These are phyloP conservation scores for Gracilinanus agilis DNA, from an alignment of 2,113 vertebrate species.

Conservation along the genomic window DNA sequence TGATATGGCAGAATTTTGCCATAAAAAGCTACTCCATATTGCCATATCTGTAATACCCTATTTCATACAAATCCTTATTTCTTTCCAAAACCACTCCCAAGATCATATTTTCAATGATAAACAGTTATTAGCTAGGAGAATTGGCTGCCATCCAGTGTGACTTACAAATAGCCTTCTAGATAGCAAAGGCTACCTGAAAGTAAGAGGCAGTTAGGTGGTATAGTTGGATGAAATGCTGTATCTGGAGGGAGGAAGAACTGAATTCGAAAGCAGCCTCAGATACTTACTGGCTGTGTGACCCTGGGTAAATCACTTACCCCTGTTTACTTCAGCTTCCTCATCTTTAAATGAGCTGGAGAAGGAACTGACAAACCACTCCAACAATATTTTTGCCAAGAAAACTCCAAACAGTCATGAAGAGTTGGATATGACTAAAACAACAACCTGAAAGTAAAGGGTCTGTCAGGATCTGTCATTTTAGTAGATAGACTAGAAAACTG, in stretches of 20 bases:
- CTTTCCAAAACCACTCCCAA: neutral
- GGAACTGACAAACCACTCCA: too few relatives aligned
- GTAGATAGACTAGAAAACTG: neutral
- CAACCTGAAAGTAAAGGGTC: neutral
- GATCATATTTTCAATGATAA: neutral
- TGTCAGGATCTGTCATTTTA: neutral
- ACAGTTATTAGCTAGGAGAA: neutral
- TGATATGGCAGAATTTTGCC: neutral
- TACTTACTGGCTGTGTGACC: too few relatives aligned
- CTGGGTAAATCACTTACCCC: too few relatives aligned
- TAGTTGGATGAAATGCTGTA: too few relatives aligned
- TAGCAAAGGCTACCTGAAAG: neutral
- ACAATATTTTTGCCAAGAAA: too few relatives aligned
- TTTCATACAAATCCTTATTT: neutral
- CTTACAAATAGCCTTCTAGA: neutral
- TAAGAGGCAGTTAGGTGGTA: neutral
- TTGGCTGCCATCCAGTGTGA: neutral
- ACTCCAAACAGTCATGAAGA: too few relatives aligned
- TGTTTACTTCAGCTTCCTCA: too few relatives aligned
- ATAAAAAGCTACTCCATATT: neutral
- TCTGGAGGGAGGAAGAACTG: too few relatives aligned
- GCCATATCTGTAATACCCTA: neutral
- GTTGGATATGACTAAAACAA: too few relatives aligned
- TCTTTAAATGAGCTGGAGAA: too few relatives aligned
- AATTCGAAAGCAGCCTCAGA: too few relatives aligned